Percentiles rank a stretch among this genome's conserved stretches.
phyloP scores from a whole-genome alignment of 1,140 invertebrate genomes.

The Penaeus japonicus region DNA sequence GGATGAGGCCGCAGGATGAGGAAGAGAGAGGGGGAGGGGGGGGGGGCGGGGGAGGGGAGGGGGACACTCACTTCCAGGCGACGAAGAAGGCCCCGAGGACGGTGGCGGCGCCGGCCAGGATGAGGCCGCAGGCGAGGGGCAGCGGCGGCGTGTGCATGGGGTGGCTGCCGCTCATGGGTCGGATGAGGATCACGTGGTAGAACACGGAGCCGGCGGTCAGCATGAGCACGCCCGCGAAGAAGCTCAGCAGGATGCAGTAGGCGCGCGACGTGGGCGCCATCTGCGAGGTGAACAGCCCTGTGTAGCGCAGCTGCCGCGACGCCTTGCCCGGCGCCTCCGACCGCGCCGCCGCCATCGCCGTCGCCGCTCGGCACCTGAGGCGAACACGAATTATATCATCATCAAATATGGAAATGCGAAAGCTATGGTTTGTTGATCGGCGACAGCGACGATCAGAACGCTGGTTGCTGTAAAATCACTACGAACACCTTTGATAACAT shows the following conservation, averaged over 20 bases:
- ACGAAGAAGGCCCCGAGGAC: slow-evolving; percentile 27
- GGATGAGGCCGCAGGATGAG: slow-evolving; percentile 9
- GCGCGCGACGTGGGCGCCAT: slow-evolving; percentile 44
- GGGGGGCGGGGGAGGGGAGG: too few relatives aligned
- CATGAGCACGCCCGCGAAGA: slow-evolving; percentile 33
- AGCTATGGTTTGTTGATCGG: too few relatives aligned
- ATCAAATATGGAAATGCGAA: too few relatives aligned
- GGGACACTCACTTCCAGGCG: slow-evolving; percentile 28
- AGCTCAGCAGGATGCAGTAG: slow-evolving; percentile 40
- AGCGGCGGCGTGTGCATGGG: slow-evolving; percentile 49
- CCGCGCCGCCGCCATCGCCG: not conserved
- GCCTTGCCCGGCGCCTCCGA: not conserved
- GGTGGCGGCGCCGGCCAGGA: not conserved
- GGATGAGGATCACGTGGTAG: slow-evolving; percentile 46
- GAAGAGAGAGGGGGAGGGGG: too few relatives aligned
- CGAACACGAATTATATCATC: too few relatives aligned
- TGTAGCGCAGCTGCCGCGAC: slow-evolving; percentile 12
- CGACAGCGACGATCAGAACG: too few relatives aligned
- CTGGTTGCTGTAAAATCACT: too few relatives aligned
- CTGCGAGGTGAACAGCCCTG: slow-evolving; percentile 38
- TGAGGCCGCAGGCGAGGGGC: slow-evolving; percentile 24
- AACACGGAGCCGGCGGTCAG: slow-evolving; percentile 42
- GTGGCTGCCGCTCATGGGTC: slow-evolving; percentile 40
- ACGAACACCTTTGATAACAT: too few relatives aligned
- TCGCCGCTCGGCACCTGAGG: not conserved